These are phyloP conservation scores for Corythoichthys intestinalis DNA, from an alignment of 2,113 vertebrate species.

Conservation along the genomic window DNA sequence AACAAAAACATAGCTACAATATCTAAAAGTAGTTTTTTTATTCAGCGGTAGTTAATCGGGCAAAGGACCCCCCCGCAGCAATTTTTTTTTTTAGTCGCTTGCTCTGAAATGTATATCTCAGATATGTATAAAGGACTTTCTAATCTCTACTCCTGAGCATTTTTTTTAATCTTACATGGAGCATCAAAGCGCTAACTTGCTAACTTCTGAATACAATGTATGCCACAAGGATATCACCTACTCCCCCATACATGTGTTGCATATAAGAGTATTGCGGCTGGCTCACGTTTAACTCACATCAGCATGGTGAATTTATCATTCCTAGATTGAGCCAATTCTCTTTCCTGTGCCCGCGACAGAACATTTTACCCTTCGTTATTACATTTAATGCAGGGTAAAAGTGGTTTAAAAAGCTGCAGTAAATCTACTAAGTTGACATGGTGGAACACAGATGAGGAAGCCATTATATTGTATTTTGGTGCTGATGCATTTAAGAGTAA, in stretches of 20 bases:
- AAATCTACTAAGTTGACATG: not conserved
- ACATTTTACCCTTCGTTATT: constrained; percentile 1
- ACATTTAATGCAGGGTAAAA: constrained; percentile 6
- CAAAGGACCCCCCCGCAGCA: constrained; percentile 2
- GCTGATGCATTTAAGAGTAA: not conserved
- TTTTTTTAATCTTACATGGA: constrained; percentile 1
- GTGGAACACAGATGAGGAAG: not conserved
- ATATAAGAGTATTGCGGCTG: constrained; percentile 3
- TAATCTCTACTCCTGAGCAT: not conserved
- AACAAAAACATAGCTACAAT: not conserved
- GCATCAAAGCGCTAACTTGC: not conserved
- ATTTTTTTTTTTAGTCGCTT: constrained; percentile 7
- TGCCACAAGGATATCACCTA: not conserved
- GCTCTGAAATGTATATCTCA: constrained; percentile 18
- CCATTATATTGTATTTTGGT: constrained; percentile 4
- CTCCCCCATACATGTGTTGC: not conserved
- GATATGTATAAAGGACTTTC: constrained; percentile 18
- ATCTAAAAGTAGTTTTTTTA: not conserved
- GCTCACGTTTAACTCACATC: not conserved
- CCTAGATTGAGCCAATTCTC: not conserved
- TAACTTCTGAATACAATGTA: not conserved
- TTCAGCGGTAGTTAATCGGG: constrained; percentile 1
- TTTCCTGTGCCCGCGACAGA: constrained; percentile 1
- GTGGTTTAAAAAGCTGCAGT: not conserved
- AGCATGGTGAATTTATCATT: not conserved